Percentiles rank a stretch among this genome's conserved stretches.
Evolutionary conservation across 2,888 invertebrate species (phyloP).

Genomic region (Aporophyla nigra): DNA sequence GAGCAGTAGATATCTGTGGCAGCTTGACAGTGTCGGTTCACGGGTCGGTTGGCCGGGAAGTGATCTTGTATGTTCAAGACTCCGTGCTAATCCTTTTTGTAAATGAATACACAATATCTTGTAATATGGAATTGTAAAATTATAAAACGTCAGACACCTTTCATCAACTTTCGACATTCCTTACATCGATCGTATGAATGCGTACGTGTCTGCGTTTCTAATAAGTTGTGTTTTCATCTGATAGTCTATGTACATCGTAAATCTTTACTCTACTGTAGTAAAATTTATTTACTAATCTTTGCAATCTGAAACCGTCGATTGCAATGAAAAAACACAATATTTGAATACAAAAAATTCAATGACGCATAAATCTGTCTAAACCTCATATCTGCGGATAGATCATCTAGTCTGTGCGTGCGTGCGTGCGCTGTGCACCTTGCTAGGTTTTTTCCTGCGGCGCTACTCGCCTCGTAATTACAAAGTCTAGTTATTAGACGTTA

Average conservation of each 20-base stretch:
- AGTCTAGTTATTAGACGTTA: slow-evolving; percentile 72
- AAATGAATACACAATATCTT: slow-evolving; percentile 43
- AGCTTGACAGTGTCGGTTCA: slow-evolving; percentile 60
- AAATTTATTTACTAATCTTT: slow-evolving; percentile 39
- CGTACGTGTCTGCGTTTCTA: slow-evolving; percentile 39
- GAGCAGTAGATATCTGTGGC: slow-evolving; percentile 70
- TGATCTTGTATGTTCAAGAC: slow-evolving; percentile 66
- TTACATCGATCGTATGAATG: slow-evolving; percentile 15
- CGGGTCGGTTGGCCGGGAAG: slow-evolving; percentile 59
- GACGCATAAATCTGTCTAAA: slow-evolving; percentile 71
- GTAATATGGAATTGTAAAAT: slow-evolving; percentile 54
- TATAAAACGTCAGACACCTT: slow-evolving; percentile 42
- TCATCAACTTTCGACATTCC: slow-evolving; percentile 55
- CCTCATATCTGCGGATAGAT: slow-evolving; percentile 76
- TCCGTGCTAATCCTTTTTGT: slow-evolving; percentile 67
- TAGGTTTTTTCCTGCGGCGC: slow-evolving; percentile 79
- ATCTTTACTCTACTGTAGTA: slow-evolving; percentile 29
- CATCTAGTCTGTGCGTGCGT: slow-evolving; percentile 75
- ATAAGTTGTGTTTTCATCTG: slow-evolving; percentile 35
- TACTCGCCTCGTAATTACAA: slow-evolving; percentile 79
- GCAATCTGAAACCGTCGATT: slow-evolving; percentile 36
- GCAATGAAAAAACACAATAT: slow-evolving; percentile 47
- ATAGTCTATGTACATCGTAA: slow-evolving; percentile 39
- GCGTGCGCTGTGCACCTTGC: slow-evolving; percentile 70
- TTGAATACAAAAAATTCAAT: slow-evolving; percentile 49